Percentiles rank a stretch among this genome's conserved stretches.
Conservation (phyloP, 2,797 vertebrate genomes). For the Hozukius guyotensis region DNA sequence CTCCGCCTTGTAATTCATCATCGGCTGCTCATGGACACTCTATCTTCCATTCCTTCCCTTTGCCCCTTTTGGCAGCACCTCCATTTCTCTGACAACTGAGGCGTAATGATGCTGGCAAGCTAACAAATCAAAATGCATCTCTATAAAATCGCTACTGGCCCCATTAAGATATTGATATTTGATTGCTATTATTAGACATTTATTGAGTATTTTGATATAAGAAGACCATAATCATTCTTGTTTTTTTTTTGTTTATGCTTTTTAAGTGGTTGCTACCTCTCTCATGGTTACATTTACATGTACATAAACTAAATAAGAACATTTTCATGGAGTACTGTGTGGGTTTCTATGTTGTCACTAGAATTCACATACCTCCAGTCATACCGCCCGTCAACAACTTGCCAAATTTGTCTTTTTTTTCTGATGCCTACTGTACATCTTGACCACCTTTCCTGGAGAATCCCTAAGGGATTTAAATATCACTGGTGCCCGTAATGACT, state of each 20-base stretch:
- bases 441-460: background rate
- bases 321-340: background rate
- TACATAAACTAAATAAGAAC: background rate
- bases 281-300: background rate
- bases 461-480: background rate
- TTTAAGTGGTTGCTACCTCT: background rate
- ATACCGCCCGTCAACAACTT: slow-evolving; percentile 45
- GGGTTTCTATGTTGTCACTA: background rate
- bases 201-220: background rate
- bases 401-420: slow-evolving; percentile 28
- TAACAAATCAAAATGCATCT: slow-evolving; percentile 51
- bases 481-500: background rate
- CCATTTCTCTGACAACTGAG: slow-evolving; percentile 51
- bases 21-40: slow-evolving; percentile 50
- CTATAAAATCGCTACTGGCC: background rate
- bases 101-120: slow-evolving; percentile 24
- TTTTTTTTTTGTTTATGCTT: background rate
- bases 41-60: slow-evolving; percentile 40
- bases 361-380: background rate
- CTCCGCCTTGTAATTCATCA: slow-evolving; percentile 72
- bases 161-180: slow-evolving; percentile 23
- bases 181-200: background rate
- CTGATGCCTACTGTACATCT: slow-evolving; percentile 4
- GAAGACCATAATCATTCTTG: background rate
- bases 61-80: slow-evolving; percentile 36